Evolutionary conservation across 2,797 vertebrate genomes (phyloP).

Genomic region (Sebastiscus albofasciatus): DNA sequence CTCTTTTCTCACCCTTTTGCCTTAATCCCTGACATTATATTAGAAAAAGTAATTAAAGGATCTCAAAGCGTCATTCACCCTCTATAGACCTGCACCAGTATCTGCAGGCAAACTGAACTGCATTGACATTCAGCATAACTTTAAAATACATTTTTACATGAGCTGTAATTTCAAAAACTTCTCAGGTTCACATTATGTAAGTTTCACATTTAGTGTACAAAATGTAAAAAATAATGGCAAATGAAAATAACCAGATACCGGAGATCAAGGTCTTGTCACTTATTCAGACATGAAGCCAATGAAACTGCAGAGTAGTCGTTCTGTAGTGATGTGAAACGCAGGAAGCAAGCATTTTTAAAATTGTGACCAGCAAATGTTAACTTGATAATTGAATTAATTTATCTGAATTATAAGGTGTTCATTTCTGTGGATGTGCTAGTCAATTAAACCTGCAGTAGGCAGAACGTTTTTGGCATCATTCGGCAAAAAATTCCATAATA

Average conservation of each 20-base stretch:
- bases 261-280: neutral
- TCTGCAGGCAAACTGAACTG: neutral
- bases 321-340: neutral
- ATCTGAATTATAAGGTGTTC: neutral
- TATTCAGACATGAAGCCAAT: neutral
- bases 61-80: neutral
- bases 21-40: neutral
- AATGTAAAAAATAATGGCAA: neutral
- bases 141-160: neutral
- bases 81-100: neutral
- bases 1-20: neutral
- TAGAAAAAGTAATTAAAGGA: neutral
- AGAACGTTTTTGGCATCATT: too few species aligned
- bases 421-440: neutral
- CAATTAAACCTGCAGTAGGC: neutral
- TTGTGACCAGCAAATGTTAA: neutral
- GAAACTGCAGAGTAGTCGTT: neutral
- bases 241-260: neutral
- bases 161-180: neutral
- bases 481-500: neutral
- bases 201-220: neutral
- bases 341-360: neutral
- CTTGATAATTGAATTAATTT: neutral
- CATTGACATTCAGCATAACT: neutral
- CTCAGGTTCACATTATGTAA: neutral